phyloP scores from a whole-genome alignment of 2,113 vertebrate species.

The Heteronetta atricapilla region DNA sequence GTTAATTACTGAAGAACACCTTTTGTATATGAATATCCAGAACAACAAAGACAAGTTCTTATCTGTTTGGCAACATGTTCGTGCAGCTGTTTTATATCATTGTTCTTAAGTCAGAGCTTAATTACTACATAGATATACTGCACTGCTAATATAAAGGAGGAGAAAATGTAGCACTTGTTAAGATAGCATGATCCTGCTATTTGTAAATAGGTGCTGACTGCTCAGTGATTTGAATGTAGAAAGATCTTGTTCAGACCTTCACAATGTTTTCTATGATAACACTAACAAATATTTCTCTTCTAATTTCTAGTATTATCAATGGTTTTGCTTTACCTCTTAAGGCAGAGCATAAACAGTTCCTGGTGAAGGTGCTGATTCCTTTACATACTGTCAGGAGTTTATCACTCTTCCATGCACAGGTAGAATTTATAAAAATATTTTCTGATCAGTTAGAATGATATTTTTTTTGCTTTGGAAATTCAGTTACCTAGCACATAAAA shows the following conservation, averaged over 20 bases:
- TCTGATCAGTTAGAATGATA: neutral
- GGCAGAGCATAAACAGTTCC: constrained; percentile 99
- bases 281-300: constrained; percentile 61
- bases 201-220: neutral
- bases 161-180: neutral
- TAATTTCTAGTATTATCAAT: constrained; percentile 95
- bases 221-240: neutral
- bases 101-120: neutral
- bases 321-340: constrained; percentile 99
- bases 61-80: constrained; percentile 14
- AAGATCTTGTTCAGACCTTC: neutral
- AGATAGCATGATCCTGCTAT: neutral
- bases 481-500: neutral
- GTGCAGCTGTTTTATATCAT: constrained; percentile 6
- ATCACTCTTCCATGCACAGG: constrained; percentile 99
- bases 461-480: neutral
- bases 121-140: neutral
- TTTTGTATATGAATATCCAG: neutral
- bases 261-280: neutral
- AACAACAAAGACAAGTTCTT: neutral
- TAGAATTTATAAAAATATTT: constrained; percentile 67
- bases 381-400: constrained; percentile 97
- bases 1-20: neutral
- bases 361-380: constrained; percentile 99
- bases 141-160: neutral